Evolutionary conservation across 1,140 invertebrate species (phyloP).

Genomic region (Achroia grisella): DNA sequence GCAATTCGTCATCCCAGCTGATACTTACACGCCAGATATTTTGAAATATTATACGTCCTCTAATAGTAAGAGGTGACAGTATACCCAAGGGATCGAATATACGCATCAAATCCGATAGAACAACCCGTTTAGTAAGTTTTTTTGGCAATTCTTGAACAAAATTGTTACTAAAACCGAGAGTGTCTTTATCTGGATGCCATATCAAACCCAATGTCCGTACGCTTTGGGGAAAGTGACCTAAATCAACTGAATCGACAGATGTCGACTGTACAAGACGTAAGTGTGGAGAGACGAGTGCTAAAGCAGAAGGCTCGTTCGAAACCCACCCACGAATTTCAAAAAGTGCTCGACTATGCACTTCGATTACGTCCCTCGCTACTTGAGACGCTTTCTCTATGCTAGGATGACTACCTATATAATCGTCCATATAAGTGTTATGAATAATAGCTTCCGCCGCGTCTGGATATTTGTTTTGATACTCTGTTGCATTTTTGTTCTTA

Average conservation of each 20-base stretch:
- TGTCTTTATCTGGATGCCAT: not conserved
- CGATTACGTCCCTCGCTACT: not conserved
- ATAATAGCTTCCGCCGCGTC: not conserved
- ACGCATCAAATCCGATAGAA: not conserved
- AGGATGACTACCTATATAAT: not conserved
- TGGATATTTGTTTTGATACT: not conserved
- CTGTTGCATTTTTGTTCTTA: constrained; percentile 19
- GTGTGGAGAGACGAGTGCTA: not conserved
- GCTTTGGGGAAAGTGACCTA: too few species aligned
- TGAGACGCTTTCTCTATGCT: not conserved
- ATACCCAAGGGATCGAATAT: too few species aligned
- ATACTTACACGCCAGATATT: too few species aligned
- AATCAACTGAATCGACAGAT: too few species aligned
- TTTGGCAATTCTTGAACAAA: not conserved
- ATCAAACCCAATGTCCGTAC: not conserved
- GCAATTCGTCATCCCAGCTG: too few species aligned
- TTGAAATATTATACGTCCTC: too few species aligned
- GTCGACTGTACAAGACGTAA: not conserved
- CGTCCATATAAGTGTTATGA: not conserved
- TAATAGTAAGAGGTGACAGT: too few species aligned
- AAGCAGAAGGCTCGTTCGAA: not conserved
- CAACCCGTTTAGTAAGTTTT: not conserved
- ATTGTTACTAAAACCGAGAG: not conserved
- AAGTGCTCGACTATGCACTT: not conserved
- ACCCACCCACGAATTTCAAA: not conserved